These are phyloP conservation scores for Rhineura floridana DNA, from an alignment of 2,113 vertebrate species.

Conservation along the genomic window DNA sequence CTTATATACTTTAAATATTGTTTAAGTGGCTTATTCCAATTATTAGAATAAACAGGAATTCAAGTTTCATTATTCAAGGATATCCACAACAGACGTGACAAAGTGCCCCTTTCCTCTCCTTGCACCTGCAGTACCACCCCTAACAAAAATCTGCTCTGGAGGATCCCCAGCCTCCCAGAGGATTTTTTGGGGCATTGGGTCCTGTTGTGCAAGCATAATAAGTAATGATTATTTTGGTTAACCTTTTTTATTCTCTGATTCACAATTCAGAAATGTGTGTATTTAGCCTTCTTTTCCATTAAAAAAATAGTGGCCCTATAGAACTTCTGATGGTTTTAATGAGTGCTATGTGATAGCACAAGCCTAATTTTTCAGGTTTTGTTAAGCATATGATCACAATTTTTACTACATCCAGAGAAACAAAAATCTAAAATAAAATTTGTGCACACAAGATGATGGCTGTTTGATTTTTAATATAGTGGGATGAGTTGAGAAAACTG, in stretches of 20 bases:
- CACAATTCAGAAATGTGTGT: neutral
- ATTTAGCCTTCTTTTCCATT: neutral
- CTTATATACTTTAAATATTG: neutral
- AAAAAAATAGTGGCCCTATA: neutral
- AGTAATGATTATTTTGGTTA: neutral
- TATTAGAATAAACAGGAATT: neutral
- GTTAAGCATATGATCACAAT: neutral
- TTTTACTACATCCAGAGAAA: too few species aligned
- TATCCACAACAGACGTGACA: too few species aligned
- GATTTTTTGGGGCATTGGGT: too few species aligned
- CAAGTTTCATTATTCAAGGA: neutral
- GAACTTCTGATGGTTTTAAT: neutral
- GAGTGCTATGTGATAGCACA: neutral
- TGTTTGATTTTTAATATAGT: neutral
- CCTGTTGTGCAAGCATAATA: too few species aligned
- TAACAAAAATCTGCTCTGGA: too few species aligned
- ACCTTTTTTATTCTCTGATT: neutral
- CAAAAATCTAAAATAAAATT: neutral
- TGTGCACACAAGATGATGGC: neutral
- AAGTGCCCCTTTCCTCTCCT: too few species aligned
- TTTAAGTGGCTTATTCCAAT: neutral
- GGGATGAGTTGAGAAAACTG: neutral
- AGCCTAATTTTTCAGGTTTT: neutral
- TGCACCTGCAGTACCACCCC: too few species aligned
- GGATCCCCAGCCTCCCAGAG: too few species aligned